These are phyloP conservation scores for Myopa testacea DNA, from an alignment of 2,888 invertebrate species.

Conservation along the genomic window DNA sequence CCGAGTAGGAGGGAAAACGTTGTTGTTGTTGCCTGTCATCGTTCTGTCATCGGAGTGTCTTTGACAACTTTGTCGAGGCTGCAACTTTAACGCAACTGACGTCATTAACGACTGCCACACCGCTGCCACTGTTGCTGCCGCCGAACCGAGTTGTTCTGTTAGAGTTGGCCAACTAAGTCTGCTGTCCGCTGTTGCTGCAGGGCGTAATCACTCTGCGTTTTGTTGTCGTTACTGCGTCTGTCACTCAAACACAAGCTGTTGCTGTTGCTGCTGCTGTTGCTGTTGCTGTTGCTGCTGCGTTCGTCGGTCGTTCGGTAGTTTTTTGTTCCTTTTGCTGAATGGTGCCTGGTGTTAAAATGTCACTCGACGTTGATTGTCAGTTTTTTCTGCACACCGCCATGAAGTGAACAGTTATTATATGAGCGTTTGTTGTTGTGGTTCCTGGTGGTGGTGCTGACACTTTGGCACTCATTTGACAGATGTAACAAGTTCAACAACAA, in stretches of 20 bases:
- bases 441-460: neutral
- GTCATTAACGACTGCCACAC: too few species aligned
- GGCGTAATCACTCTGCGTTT: too few species aligned
- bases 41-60: neutral
- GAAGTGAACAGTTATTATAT: slow-evolving; percentile 11
- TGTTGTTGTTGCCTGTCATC: neutral
- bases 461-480: neutral
- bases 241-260: too few species aligned
- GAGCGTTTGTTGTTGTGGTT: neutral
- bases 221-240: too few species aligned
- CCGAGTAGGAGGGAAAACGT: neutral
- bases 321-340: too few species aligned
- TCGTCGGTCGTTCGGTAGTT: too few species aligned
- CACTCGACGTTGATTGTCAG: slow-evolving; percentile 14
- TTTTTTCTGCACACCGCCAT: neutral
- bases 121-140: too few species aligned
- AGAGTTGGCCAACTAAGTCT: too few species aligned
- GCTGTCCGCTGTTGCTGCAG: too few species aligned
- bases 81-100: neutral
- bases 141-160: too few species aligned
- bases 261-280: too few species aligned
- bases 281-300: too few species aligned
- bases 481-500: neutral
- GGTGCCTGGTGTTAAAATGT: slow-evolving; percentile 1
- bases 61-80: neutral